Base-by-base conservation (phyloP, 2,888 invertebrate genomes). In the Patella caerulea region DNA sequence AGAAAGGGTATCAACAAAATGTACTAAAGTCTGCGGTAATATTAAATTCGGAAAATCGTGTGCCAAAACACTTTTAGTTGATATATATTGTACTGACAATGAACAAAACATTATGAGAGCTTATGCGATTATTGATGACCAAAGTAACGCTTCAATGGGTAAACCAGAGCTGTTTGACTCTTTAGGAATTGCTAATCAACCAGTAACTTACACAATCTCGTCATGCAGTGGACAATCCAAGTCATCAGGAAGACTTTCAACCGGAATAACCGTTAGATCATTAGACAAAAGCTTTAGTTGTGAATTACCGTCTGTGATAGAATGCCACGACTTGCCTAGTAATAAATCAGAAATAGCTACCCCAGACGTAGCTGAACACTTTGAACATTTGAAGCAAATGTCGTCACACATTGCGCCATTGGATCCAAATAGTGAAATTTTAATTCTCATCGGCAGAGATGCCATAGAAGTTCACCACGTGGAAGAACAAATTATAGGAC, bases 71-170 rank as follows among this genome's bases (percentile, higher is more conserved):
- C n/a, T n/a, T n/a, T n/a, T n/a, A n/a, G n/a, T n/a, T n/a, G n/a
- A n/a, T n/a, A n/a, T n/a, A n/a, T n/a, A n/a, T n/a, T n/a, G n/a
- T n/a, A n/a, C n/a, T n/a, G 59, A 45, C 9, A 15, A 71, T 12
- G 74, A 73, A 56, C 70, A 56, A 45, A 55, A 74, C 11, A 19
- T 29, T 11, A 24, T 7, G 2, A 2, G 53, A 7, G 54, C 45
- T 15, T 79, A 79, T 52, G 77, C 77, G 12, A 78, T 79, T 4
- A 2, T 75, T 29, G 79, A 79, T 55, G 79, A 79, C 65, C 79
- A 79, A 53, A 77, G 77, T 24, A 79, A 79, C 55, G n/a, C 24
- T 12, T 74, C 77, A 3, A 69, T 78, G 17, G 77, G 65, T 17
- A 59, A 19, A 5, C 29, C 77, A 24, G 71, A 77, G 14, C 65